phyloP scores from a whole-genome alignment of 2,113 vertebrate genomes.

The Crotalus tigris region DNA sequence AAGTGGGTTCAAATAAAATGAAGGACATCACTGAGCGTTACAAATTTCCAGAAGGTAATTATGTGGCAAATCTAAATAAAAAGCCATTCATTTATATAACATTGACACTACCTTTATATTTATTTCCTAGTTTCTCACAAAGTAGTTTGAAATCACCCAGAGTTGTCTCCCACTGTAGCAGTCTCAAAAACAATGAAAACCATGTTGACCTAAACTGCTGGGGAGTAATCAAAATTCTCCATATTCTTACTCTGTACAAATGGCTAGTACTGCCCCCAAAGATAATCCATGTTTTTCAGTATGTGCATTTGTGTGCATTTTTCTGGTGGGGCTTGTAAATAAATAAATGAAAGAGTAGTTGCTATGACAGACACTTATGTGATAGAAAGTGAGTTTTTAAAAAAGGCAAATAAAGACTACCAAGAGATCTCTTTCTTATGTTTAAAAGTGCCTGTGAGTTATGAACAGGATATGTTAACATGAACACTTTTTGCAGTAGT shows the following conservation, averaged over 20 bases:
- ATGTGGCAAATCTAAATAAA: not conserved
- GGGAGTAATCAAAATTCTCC: not conserved
- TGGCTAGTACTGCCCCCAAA: not conserved
- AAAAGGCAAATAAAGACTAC: not conserved
- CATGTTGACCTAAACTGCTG: not conserved
- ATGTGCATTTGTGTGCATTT: not conserved
- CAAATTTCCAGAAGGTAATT: slow-evolving; percentile 91
- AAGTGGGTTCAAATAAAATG: slow-evolving; percentile 72
- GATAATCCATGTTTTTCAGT: not conserved
- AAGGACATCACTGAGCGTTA: slow-evolving; percentile 83
- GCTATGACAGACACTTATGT: not conserved
- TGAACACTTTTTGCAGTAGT: not conserved
- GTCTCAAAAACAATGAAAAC: not conserved
- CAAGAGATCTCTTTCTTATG: not conserved
- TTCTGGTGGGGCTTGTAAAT: not conserved
- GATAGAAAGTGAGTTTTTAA: not conserved
- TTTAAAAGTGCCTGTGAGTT: not conserved
- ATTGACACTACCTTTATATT: not conserved
- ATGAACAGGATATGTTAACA: not conserved
- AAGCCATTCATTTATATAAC: not conserved
- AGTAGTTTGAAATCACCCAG: not conserved
- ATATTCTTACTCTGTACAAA: not conserved
- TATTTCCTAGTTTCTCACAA: not conserved
- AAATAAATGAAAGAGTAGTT: not conserved
- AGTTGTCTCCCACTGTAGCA: not conserved